Conservation (phyloP, 2,888 invertebrate genomes). For the Eustalomyia histrio region DNA sequence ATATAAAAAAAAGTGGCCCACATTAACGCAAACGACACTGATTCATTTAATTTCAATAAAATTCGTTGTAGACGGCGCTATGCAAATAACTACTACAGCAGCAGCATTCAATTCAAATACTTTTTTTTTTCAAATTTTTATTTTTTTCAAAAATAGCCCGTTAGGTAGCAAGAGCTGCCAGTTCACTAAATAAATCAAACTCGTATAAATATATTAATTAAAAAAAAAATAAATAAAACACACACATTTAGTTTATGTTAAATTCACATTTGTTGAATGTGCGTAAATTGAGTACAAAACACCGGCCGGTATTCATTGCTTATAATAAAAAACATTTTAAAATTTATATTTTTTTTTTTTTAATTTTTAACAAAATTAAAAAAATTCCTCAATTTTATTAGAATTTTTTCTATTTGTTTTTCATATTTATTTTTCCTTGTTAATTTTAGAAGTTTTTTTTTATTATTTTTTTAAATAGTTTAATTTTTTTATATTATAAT, state of each 20-base stretch:
- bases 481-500: neutral
- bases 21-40: conserved; percentile 43
- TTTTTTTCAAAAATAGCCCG: conserved; percentile 5
- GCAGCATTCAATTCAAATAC: neutral
- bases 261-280: conserved; percentile 70
- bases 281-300: conserved; percentile 77
- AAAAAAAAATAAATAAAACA: conserved; percentile 6
- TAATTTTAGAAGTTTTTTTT: neutral
- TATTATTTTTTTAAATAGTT: neutral
- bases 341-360: conserved; percentile 22
- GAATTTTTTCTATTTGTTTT: neutral
- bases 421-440: neutral
- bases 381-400: neutral
- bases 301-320: conserved; percentile 74
- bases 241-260: conserved; percentile 17
- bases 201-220: neutral
- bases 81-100: neutral
- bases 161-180: conserved; percentile 25
- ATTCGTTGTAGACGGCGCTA: conserved; percentile 1
- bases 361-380: neutral
- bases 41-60: conserved; percentile 38
- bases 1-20: conserved; percentile 49
- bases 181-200: neutral
- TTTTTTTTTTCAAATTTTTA: conserved; percentile 1
- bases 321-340: conserved; percentile 33